Base-by-base conservation (phyloP, 2,797 vertebrate species). In the Octomys mimax region DNA sequence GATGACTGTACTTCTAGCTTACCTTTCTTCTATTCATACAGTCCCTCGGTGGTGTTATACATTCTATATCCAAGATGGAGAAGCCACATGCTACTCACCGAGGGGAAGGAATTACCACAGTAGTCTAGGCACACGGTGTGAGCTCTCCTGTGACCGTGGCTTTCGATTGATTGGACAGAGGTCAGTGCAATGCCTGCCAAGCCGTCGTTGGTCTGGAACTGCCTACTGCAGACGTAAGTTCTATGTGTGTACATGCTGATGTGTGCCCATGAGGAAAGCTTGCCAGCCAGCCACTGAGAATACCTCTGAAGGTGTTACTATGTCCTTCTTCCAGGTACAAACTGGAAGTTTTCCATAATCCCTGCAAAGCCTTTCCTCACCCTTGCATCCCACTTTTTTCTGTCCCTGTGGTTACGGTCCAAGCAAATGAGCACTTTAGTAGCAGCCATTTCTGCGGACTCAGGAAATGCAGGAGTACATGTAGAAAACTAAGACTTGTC, bases 31-130 rank as follows among this genome's bases (percentile, higher is more conserved):
- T 97, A 79, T 94, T 95, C 54, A 88, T 33, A 4, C 97, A 99
- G 99, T 99, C 85, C 99, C 99, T 2, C 97, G 98, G 87, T 99
- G 99, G 99, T 99, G 99, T 92, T 99, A 99, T 83, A 96, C 98
- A 24, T 98, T 99, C 84, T 98, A 97, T 42, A 98, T 99, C 97
- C 97, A 99, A 97, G 99, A 99, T 0, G 99, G 99, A 31, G 99
- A 99, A 87, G 98, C 99, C 39, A 98, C 98, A 42, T 99, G 99
- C 97, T 99, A 98, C 95, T 99, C 99, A 0, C 99, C 99, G 0
- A 98, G 97, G 16, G 99, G 99, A 26, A 96, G 98, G 0, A 97
- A 98, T 85, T 99, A 99, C 98, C 98, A 96, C 93, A 99, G 99
- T 98, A 99, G 99, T 11, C 98, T 99, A 97, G 99, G 99, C 3